Conservation (phyloP, 2,888 invertebrate genomes). For the Monoplex corrugatus region DNA sequence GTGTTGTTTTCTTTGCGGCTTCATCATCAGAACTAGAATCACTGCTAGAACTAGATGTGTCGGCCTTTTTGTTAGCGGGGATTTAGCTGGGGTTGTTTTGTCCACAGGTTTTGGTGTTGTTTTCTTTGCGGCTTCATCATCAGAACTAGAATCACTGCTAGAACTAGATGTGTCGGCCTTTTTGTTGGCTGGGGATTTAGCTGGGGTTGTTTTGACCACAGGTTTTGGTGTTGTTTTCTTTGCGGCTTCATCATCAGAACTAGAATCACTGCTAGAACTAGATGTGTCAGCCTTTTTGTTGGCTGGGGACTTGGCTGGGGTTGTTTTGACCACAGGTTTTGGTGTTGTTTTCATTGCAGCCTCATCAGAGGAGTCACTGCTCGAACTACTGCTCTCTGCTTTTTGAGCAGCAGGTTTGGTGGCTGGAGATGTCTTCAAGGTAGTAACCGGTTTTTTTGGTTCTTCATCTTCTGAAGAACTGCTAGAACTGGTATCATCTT, state of each 20-base stretch:
- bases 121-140: constrained; percentile 40
- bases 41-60: constrained; percentile 49
- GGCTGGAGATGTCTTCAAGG: constrained; percentile 14
- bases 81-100: constrained; percentile 53
- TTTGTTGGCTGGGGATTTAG: constrained; percentile 29
- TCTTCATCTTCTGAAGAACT: constrained; percentile 52
- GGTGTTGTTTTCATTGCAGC: constrained; percentile 50
- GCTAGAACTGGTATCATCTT: constrained; percentile 48
- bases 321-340: constrained; percentile 41
- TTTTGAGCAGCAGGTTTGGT: constrained; percentile 55
- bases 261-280: too few relatives aligned
- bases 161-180: neutral
- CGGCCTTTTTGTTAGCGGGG: constrained; percentile 33
- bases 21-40: constrained; percentile 43
- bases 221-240: constrained; percentile 42
- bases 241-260: constrained; percentile 50
- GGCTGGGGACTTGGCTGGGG: constrained; percentile 35
- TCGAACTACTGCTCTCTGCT: constrained; percentile 54
- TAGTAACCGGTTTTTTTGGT: neutral
- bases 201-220: constrained; percentile 54
- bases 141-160: constrained; percentile 53
- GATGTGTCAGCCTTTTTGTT: constrained; percentile 56
- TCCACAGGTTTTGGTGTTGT: constrained; percentile 43
- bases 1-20: constrained; percentile 25
- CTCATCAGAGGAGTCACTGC: constrained; percentile 54